Base-by-base conservation (phyloP, 2,797 vertebrate genomes). In the Xenopus petersii region DNA sequence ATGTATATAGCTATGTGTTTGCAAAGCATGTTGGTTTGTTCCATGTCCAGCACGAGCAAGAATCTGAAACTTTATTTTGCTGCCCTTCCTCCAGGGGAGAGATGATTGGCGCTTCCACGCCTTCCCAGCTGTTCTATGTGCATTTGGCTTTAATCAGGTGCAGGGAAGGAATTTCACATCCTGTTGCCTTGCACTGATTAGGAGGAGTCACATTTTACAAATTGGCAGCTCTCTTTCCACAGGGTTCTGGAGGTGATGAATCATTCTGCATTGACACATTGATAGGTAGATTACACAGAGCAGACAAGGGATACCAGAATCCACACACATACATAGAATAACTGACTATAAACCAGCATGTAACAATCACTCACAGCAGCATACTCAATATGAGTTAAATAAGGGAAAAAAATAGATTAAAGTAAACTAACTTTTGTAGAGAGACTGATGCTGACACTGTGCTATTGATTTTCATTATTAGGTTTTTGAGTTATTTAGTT, bases 101-200 rank as follows among this genome's bases (percentile, higher is more conserved):
- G 60, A 73, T 82, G 83, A 84, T 75, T 83, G 81, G 81, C 26
- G 80, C 86, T 89, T 91, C 91, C 89, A 11, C 86, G 88, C 85
- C 64, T 80, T 88, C 87, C 86, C 88, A 87, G 90, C 89, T 87
- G 90, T 82, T 88, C 80, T 82, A 76, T 51, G 79, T 84, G 90
- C 91, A 92, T 95, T 95, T 95, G 94, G 91, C 93, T 95, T 93
- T 95, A 95, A 96, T 98, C 94, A 95, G 92, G 92, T 94, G 85
- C 85, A 92, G 91, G 89, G 90, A 94, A 93, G 94, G 93, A 94
- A 93, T 92, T 91, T 88, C 81, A 92, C 92, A 95, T 96, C 95
- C 94, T 95, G 92, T 87, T 90, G 89, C 89, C 85, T 89, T 83
- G 84, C 86, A 91, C 90, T 95, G 93, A 96, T 96, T 95, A 95